A percentile compares a stretch with the other conserved stretches of the same genome.
Conservation (phyloP, 2,113 vertebrate genomes). For the Mobula birostris region DNA sequence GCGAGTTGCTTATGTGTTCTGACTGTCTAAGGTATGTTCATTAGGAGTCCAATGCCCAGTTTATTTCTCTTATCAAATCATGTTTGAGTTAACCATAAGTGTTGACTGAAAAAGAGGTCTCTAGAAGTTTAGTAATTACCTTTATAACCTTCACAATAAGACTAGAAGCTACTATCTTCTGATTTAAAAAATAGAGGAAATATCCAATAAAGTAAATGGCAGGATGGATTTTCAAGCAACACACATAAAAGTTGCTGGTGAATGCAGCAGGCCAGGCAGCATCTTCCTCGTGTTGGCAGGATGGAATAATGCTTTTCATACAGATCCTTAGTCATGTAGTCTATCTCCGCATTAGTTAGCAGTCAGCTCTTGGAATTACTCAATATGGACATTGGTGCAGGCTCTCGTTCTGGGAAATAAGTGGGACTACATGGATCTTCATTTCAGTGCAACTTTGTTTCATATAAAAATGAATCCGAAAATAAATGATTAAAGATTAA, state of each 20-base stretch:
- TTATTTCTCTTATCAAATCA: background rate
- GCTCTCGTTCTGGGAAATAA: background rate
- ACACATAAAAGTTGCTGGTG: too few species aligned
- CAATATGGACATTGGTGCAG: background rate
- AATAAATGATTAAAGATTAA: background rate
- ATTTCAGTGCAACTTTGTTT: background rate
- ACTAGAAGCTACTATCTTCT: background rate
- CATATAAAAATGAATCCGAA: background rate
- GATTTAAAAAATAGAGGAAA: background rate
- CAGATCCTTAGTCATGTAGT: background rate
- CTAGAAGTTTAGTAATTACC: background rate
- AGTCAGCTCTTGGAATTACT: background rate
- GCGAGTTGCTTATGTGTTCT: too few species aligned
- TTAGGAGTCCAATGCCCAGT: too few species aligned
- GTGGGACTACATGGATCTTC: background rate
- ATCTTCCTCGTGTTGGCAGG: background rate
- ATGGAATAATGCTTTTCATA: background rate
- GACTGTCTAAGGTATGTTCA: too few species aligned
- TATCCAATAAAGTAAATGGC: background rate
- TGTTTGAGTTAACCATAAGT: background rate
- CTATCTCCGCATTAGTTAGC: background rate
- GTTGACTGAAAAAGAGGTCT: background rate
- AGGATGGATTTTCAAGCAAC: background rate
- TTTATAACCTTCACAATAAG: background rate
- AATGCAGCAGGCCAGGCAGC: too few species aligned